Evolutionary conservation across 1,140 invertebrate species (phyloP).

Genomic region (Lanistes nyassanus): DNA sequence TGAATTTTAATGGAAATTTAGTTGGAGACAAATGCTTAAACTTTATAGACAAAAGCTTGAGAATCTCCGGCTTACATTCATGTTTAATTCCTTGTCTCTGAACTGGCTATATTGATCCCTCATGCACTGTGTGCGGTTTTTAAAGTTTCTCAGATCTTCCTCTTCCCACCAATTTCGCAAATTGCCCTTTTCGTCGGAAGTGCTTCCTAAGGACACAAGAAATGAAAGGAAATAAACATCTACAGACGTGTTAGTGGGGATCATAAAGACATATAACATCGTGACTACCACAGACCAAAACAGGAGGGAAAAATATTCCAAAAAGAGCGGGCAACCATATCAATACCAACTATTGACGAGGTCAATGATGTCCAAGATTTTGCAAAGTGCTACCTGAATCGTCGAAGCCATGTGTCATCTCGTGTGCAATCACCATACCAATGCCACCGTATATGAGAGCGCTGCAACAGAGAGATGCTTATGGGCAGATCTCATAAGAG

Average conservation of each 20-base stretch:
- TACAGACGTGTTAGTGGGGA: background rate
- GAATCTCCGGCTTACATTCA: background rate
- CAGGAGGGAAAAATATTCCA: background rate
- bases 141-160: conserved; percentile 1
- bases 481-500: too few relatives aligned
- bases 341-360: background rate
- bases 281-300: background rate
- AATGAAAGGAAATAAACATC: background rate
- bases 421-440: conserved; percentile 74
- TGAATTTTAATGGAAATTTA: too few relatives aligned
- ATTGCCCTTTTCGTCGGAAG: conserved; percentile 17
- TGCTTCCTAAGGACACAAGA: background rate
- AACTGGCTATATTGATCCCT: conserved; percentile 13
- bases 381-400: conserved; percentile 64
- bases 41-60: background rate
- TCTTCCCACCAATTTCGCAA: conserved; percentile 9
- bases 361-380: background rate
- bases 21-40: too few relatives aligned
- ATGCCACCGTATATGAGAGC: conserved; percentile 75
- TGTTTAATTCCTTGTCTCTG: background rate
- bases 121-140: conserved; percentile 1
- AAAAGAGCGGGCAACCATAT: background rate
- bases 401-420: conserved; percentile 73
- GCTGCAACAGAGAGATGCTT: conserved; percentile 49
- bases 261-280: background rate